Percentiles rank a stretch among this genome's conserved stretches.
These are phyloP conservation scores for Phengaris alcon DNA, from an alignment of 2,888 invertebrate species.

Conservation along the genomic window DNA sequence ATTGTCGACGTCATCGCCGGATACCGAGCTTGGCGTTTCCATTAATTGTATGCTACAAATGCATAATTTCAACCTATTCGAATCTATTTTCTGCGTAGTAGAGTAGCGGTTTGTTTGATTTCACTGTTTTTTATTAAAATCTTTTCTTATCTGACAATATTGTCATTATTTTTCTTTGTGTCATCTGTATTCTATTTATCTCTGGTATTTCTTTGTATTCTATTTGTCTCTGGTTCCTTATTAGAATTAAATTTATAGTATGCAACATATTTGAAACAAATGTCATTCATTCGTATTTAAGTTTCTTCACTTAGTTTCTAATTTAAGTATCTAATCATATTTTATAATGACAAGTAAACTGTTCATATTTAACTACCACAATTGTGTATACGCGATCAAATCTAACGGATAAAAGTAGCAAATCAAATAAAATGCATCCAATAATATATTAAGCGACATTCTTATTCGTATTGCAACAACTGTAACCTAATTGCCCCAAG, in stretches of 20 bases:
- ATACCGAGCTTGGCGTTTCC: conserved; percentile 44
- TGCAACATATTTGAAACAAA: no score
- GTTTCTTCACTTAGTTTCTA: no score
- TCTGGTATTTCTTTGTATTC: no score
- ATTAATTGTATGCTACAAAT: conserved; percentile 60
- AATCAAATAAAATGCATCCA: conserved; percentile 7
- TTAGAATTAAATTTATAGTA: no score
- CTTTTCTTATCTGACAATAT: no score
- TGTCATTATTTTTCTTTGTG: no score
- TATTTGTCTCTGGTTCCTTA: no score
- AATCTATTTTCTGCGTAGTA: conserved; percentile 29
- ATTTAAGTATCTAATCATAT: no score
- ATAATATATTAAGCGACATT: conserved; percentile 18
- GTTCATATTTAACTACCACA: not conserved
- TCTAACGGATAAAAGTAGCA: not conserved
- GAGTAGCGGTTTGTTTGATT: not conserved
- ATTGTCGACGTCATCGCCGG: conserved; percentile 57
- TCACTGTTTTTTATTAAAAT: not conserved
- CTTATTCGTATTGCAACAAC: conserved; percentile 17
- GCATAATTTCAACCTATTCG: conserved; percentile 35
- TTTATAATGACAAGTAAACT: no score
- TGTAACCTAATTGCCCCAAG: conserved; percentile 28
- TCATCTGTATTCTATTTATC: no score
- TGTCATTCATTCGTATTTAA: no score
- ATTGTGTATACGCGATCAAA: not conserved